Conservation (phyloP, 2,797 vertebrate species). For the Remorina albescens region DNA sequence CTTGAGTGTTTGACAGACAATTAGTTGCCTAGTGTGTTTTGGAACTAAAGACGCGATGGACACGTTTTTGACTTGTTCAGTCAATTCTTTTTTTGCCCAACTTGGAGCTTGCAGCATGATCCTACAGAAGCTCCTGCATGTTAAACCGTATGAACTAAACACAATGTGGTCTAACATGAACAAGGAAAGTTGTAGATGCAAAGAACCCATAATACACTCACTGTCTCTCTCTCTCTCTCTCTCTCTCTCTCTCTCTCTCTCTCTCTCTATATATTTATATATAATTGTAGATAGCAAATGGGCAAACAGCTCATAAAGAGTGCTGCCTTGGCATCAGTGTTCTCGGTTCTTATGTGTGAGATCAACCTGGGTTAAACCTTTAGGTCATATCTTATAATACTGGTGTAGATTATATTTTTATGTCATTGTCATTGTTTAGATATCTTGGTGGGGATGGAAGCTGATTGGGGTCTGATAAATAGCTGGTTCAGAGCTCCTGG, state of each 20-base stretch:
- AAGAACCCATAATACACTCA: too few relatives aligned
- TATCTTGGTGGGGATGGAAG: neutral
- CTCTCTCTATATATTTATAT: too few relatives aligned
- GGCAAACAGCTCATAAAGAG: too few relatives aligned
- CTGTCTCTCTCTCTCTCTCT: too few relatives aligned
- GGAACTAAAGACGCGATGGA: neutral
- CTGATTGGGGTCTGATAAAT: conserved; percentile 8
- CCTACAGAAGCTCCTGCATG: neutral
- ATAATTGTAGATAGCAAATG: too few relatives aligned
- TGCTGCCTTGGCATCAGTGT: neutral
- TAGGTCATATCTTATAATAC: neutral
- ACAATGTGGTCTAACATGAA: too few relatives aligned
- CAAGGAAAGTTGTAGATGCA: too few relatives aligned
- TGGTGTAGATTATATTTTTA: neutral
- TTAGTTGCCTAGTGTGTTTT: neutral
- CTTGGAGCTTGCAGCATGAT: too few relatives aligned
- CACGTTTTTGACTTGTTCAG: too few relatives aligned
- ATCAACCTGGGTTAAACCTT: too few relatives aligned
- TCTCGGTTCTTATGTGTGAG: neutral
- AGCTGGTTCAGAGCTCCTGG: neutral
- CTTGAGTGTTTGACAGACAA: neutral
- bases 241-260: too few relatives aligned
- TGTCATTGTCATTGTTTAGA: neutral
- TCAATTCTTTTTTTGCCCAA: too few relatives aligned
- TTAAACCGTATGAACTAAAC: neutral